A percentile compares a stretch with the other conserved stretches of the same genome.
Conservation (phyloP, 2,888 invertebrate species). For the Lymantria monacha region DNA sequence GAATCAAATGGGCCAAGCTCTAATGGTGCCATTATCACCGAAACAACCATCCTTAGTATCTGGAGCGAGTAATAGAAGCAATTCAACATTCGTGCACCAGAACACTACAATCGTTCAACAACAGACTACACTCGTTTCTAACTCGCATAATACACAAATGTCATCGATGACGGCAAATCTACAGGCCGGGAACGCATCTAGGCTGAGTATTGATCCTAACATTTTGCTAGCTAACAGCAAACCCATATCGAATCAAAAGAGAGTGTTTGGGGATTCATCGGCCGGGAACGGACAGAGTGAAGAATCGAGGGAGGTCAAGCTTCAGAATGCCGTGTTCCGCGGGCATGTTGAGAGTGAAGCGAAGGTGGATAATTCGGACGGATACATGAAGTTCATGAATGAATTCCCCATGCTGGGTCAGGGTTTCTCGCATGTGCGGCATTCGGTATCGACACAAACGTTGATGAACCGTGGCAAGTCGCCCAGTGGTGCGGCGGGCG, state of each 20-base stretch:
- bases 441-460: slow-evolving; percentile 90
- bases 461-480: slow-evolving; percentile 64
- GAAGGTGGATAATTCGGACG: slow-evolving; percentile 37
- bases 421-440: slow-evolving; percentile 61
- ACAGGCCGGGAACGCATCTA: slow-evolving; percentile 58
- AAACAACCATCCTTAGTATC: slow-evolving; percentile 81
- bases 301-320: slow-evolving; percentile 34
- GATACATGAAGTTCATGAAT: slow-evolving; percentile 47
- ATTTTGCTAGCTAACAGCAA: slow-evolving; percentile 68
- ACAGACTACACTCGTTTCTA: slow-evolving; percentile 89
- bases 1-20: slow-evolving; percentile 85
- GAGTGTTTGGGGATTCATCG: slow-evolving; percentile 43
- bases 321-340: slow-evolving; percentile 6
- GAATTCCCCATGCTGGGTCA: slow-evolving; percentile 33
- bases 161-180: slow-evolving; percentile 46
- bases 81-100: slow-evolving; percentile 90
- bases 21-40: slow-evolving; percentile 87
- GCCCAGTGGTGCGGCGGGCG: slow-evolving; percentile 14
- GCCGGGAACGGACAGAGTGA: slow-evolving; percentile 8
- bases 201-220: slow-evolving; percentile 83
- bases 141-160: slow-evolving; percentile 79
- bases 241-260: slow-evolving; percentile 44
- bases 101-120: slow-evolving; percentile 93
- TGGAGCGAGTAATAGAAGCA: slow-evolving; percentile 80
- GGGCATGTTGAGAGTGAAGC: slow-evolving; percentile 18